phyloP scores from a whole-genome alignment of 1,140 invertebrate genomes.

The Papilio helenus region DNA sequence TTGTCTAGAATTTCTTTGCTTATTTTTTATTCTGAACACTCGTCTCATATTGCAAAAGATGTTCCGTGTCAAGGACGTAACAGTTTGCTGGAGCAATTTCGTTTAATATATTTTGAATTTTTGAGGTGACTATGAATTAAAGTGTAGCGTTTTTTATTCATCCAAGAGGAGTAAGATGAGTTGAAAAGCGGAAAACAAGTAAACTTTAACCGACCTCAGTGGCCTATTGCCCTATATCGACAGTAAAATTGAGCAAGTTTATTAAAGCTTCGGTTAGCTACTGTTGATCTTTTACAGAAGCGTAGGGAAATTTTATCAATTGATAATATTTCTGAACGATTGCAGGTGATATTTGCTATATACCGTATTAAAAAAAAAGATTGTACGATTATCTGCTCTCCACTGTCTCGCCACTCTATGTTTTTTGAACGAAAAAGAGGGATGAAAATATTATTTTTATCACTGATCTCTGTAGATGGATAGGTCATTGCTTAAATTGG shows the following conservation, averaged over 20 bases:
- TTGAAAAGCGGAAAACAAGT: not conserved
- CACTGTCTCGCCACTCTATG: too few relatives aligned
- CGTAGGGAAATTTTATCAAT: not conserved
- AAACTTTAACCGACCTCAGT: not conserved
- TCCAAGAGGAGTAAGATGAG: not conserved
- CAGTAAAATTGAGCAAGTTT: not conserved
- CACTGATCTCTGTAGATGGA: too few relatives aligned
- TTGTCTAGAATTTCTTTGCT: slow-evolving; percentile 17
- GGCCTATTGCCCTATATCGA: not conserved
- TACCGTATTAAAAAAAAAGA: not conserved
- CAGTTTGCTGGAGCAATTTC: slow-evolving; percentile 9
- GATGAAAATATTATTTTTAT: not conserved
- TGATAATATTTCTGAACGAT: not conserved
- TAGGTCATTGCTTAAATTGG: too few relatives aligned
- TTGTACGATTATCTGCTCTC: not conserved
- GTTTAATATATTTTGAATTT: slow-evolving; percentile 17
- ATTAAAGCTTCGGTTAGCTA: not conserved
- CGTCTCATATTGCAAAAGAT: slow-evolving; percentile 17
- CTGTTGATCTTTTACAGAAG: not conserved
- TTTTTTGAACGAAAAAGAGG: not conserved
- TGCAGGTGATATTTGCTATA: not conserved
- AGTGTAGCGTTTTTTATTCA: not conserved
- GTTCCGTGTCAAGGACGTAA: slow-evolving; percentile 3
- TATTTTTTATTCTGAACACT: slow-evolving; percentile 10
- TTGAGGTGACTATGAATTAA: not conserved